Conservation (phyloP, 2,113 vertebrate species). For the Tympanuchus pallidicinctus region DNA sequence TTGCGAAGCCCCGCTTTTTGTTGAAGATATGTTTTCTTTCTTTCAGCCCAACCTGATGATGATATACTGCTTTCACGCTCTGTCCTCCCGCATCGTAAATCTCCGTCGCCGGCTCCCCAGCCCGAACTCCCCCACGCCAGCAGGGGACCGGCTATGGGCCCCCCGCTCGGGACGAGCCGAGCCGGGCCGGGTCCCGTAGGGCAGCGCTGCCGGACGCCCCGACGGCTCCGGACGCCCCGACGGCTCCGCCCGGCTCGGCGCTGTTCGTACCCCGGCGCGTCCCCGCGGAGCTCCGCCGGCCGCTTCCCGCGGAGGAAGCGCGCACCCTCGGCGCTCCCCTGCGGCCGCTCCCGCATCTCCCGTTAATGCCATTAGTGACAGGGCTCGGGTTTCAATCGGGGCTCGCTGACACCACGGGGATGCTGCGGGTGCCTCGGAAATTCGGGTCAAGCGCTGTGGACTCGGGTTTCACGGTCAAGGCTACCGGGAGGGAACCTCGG, state of each 20-base stretch:
- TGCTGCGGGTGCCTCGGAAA: constrained; percentile 68
- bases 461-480: constrained; percentile 75
- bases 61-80: constrained; percentile 96
- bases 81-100: constrained; percentile 93
- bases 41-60: constrained; percentile 96
- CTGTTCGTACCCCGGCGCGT: background rate
- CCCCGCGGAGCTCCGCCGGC: background rate
- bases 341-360: constrained; percentile 69
- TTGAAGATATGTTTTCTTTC: constrained; percentile 98
- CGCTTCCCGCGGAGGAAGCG: background rate
- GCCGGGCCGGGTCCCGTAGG: background rate
- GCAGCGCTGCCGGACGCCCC: background rate
- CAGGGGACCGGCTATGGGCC: constrained; percentile 81
- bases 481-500: constrained; percentile 37
- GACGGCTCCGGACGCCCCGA: background rate
- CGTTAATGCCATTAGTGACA: constrained; percentile 77
- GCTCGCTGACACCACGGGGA: constrained; percentile 58
- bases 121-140: constrained; percentile 84
- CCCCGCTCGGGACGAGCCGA: background rate
- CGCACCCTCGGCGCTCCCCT: constrained; percentile 59
- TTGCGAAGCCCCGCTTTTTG: constrained; percentile 93
- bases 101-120: constrained; percentile 80
- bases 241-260: background rate
- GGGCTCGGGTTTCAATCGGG: constrained; percentile 69
- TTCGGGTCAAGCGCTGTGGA: constrained; percentile 67